These are phyloP conservation scores for Drosophila sordidapex DNA, from an alignment of 2,888 invertebrate genomes.

Conservation along the genomic window DNA sequence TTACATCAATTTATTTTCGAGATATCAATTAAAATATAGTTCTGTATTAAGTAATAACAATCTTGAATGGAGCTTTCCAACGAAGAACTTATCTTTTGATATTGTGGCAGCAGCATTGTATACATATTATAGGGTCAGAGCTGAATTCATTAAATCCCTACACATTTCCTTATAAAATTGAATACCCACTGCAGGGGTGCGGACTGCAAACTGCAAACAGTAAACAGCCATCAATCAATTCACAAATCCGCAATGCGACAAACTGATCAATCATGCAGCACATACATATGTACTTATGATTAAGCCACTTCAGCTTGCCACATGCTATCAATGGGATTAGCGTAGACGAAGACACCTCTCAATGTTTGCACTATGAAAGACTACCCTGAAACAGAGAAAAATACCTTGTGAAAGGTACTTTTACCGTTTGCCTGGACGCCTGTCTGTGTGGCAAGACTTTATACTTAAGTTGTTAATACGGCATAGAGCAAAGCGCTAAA, in stretches of 20 bases:
- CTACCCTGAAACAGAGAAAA: slow-evolving; percentile 6
- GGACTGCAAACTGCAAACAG: background rate
- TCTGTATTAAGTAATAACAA: background rate
- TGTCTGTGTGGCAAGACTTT: slow-evolving; percentile 18
- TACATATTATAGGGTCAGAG: background rate
- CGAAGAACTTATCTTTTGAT: background rate
- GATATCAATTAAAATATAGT: too few relatives aligned
- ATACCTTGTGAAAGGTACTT: background rate
- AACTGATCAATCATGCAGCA: slow-evolving; percentile 54
- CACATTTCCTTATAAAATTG: background rate
- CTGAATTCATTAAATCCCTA: background rate
- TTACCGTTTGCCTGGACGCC: slow-evolving; percentile 21
- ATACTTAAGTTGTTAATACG: slow-evolving; percentile 54
- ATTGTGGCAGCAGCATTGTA: too few relatives aligned
- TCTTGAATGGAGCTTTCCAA: background rate
- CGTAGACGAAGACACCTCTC: background rate
- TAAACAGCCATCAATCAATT: slow-evolving; percentile 48
- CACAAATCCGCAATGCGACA: slow-evolving; percentile 43
- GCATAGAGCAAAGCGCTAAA: slow-evolving; percentile 25
- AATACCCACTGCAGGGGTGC: background rate
- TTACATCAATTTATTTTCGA: too few relatives aligned
- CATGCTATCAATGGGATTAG: slow-evolving; percentile 15
- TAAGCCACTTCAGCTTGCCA: slow-evolving; percentile 13
- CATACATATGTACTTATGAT: slow-evolving; percentile 7
- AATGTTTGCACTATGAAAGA: slow-evolving; percentile 30